Percentiles rank a stretch among this genome's conserved stretches.
Evolutionary conservation across 2,113 vertebrate species (phyloP).

Genomic region (Lathamus discolor): DNA sequence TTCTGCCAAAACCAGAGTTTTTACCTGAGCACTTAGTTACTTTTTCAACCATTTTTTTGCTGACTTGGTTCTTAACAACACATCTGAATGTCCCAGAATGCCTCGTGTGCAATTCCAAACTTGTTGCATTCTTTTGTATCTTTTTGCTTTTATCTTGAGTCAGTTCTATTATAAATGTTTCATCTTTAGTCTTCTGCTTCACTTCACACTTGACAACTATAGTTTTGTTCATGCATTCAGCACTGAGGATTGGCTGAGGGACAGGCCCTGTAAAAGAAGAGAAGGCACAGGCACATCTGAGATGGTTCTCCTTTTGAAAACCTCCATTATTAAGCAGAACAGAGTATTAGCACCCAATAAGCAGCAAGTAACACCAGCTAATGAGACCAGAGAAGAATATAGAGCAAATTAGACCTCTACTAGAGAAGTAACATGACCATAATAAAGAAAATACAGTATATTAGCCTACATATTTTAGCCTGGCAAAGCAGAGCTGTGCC

Average conservation of each 20-base stretch:
- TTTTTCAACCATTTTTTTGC: neutral
- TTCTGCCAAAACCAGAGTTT: neutral
- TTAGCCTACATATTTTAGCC: neutral
- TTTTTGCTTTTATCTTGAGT: neutral
- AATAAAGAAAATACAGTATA: neutral
- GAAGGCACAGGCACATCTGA: neutral
- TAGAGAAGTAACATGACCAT: neutral
- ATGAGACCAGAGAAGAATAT: neutral
- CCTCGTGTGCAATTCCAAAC: neutral
- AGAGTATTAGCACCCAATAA: neutral
- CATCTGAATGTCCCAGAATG: neutral
- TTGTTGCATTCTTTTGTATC: neutral
- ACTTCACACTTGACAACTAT: neutral
- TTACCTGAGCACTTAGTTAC: conserved; percentile 48
- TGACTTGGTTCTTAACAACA: neutral
- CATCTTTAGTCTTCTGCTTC: neutral
- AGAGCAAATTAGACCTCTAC: neutral
- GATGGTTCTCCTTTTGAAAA: neutral
- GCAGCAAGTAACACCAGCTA: neutral
- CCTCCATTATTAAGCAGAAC: neutral
- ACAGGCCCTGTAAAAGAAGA: conserved; percentile 45
- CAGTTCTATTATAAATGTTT: neutral
- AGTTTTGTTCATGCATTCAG: neutral
- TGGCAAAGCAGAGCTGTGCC: neutral
- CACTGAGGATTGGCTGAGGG: conserved; percentile 1